A percentile compares a stretch with the other conserved stretches of the same genome.
phyloP scores from a whole-genome alignment of 2,888 invertebrate species.

The Rapana venosa region DNA sequence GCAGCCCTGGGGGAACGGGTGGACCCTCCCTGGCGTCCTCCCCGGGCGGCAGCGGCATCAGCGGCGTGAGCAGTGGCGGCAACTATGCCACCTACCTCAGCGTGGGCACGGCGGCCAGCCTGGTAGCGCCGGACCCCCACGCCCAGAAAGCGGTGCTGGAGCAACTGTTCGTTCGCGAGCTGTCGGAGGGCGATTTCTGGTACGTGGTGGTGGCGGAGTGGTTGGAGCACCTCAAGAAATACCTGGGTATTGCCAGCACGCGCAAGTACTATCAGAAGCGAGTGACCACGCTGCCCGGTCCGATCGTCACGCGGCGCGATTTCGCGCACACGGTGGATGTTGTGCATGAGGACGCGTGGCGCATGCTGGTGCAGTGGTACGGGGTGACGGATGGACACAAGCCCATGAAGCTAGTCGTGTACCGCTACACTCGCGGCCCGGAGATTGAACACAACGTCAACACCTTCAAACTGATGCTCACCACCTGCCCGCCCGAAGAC shows the following conservation, averaged over 20 bases:
- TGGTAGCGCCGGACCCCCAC: constrained; percentile 60
- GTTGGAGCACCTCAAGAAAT: constrained; percentile 72
- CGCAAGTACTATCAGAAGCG: constrained; percentile 71
- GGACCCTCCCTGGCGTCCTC: constrained; percentile 5
- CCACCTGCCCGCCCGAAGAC: constrained; percentile 66
- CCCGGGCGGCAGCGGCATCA: constrained; percentile 23
- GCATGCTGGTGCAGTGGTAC: constrained; percentile 70
- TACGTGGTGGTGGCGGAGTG: constrained; percentile 73
- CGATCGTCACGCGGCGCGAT: constrained; percentile 68
- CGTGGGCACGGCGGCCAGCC: constrained; percentile 29
- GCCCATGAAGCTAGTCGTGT: constrained; percentile 72
- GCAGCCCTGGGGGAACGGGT: constrained; percentile 41
- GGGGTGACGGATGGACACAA: constrained; percentile 73
- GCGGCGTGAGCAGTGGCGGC: constrained; percentile 5
- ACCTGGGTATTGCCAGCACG: constrained; percentile 65
- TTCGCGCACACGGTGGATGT: constrained; percentile 73
- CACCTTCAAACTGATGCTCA: constrained; percentile 70
- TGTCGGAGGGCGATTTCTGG: constrained; percentile 74
- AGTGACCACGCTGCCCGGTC: constrained; percentile 66
- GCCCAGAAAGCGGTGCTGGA: constrained; percentile 70
- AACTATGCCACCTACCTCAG: constrained; percentile 7
- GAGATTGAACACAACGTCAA: constrained; percentile 74
- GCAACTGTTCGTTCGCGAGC: constrained; percentile 65
- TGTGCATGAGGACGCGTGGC: constrained; percentile 73
- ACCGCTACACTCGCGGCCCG: constrained; percentile 66